Percentiles rank a stretch among this genome's conserved stretches.
These are phyloP conservation scores for Hofmannophila pseudospretella DNA, from an alignment of 2,888 invertebrate genomes.

Conservation along the genomic window DNA sequence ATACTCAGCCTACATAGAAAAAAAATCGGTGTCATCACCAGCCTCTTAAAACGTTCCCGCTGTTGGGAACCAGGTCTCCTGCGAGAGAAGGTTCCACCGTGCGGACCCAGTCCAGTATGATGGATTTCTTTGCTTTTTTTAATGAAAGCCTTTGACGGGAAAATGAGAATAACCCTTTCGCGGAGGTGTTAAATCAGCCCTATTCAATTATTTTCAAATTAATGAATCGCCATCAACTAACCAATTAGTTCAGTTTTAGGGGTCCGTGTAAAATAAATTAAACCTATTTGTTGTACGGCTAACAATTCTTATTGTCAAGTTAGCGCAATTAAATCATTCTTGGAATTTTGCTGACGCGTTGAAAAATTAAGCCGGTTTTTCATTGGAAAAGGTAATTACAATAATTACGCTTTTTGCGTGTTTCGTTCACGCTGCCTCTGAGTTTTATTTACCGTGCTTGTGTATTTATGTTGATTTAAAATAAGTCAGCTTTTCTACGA, in stretches of 20 bases:
- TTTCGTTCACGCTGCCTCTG: background rate
- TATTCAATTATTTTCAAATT: conserved; percentile 23
- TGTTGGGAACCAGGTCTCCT: too few species aligned
- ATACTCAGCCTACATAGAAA: too few species aligned
- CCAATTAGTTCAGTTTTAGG: conserved; percentile 22
- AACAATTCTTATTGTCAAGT: conserved; percentile 15
- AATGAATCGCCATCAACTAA: conserved; percentile 26
- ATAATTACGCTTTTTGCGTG: background rate
- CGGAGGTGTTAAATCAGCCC: conserved; percentile 11
- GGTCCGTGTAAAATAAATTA: conserved; percentile 19
- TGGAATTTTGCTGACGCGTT: background rate
- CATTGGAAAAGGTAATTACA: conserved; percentile 1
- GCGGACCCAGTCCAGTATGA: too few species aligned
- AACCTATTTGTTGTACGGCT: conserved; percentile 18
- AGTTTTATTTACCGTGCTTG: too few species aligned
- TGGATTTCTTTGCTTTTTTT: too few species aligned
- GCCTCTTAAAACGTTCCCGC: too few species aligned
- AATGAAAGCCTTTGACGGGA: too few species aligned
- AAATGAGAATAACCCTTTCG: conserved; percentile 4
- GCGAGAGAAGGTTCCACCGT: too few species aligned
- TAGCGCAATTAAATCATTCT: conserved; percentile 11
- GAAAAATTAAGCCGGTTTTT: conserved; percentile 2
- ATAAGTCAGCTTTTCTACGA: too few species aligned
- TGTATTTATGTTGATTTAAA: too few species aligned
- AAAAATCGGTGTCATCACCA: too few species aligned